Evolutionary conservation across 2,797 vertebrate species (phyloP), one percentile per base, ranked within the genome.

Genomic region (Coilia nasus): DNA sequence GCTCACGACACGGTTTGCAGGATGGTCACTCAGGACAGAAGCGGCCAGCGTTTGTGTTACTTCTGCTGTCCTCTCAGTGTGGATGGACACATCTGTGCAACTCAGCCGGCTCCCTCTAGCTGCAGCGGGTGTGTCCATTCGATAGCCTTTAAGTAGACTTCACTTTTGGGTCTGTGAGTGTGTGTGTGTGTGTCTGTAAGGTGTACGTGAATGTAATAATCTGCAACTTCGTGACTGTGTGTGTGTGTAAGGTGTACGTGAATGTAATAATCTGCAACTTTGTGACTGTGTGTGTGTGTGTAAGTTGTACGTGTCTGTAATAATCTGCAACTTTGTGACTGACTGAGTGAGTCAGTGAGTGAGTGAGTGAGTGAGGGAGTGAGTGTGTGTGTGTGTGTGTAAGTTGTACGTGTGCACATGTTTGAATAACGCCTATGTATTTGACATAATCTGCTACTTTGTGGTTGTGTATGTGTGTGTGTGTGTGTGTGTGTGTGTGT

Each of bases 141-240:
- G 4, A 15, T 28, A 67, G 25, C 23, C 62, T 31, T 25, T 67
- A 47, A 47, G 46, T 10, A 25, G 62, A 12, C 11, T 67, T 35
- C 12, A 59, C 14, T 59, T 14, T 59, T 15, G 14, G 67, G 60
- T 62, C 2, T 41, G 35, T 41, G 35, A 2, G 35, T 41, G 35
- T 41, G 35, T 41, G 35, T 23, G 41, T 47, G 47, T 64, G 64
- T 54, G 46, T 23, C 5, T 23, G 60, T 62, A 21, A 47, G 78
- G 59, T 11, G 41, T 31, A 82, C 59, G 25, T 59, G 23, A 83
- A 81, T 78, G 50, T 67, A 56, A n/a, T n/a, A n/a, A n/a, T n/a
- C n/a, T n/a, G n/a, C n/a, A n/a, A n/a, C n/a, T n/a, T n/a, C 47
- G 80, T 57, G 84, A 54, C 54, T n/a, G 35, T 47, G 46, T 64